phyloP scores from a whole-genome alignment of 1,140 invertebrate genomes.

The Meloidogyne floridensis region DNA sequence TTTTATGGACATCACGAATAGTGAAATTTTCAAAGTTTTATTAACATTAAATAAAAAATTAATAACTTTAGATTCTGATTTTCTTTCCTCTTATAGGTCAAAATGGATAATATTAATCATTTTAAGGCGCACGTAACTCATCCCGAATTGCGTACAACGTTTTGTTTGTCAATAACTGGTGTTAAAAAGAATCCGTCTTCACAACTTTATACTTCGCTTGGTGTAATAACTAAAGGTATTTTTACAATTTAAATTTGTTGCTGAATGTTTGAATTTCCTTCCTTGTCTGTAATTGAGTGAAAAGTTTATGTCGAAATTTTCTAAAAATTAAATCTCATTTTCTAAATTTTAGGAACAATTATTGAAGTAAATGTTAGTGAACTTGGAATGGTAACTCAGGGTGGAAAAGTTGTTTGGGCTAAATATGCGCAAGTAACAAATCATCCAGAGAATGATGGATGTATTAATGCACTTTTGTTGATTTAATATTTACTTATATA shows the following conservation, averaged over 20 bases:
- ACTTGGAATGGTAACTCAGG: constrained; percentile 94
- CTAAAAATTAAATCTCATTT: too few species aligned
- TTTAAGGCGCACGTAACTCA: constrained; percentile 75
- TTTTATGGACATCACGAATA: too few species aligned
- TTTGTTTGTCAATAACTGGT: constrained; percentile 93
- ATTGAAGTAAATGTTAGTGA: constrained; percentile 98
- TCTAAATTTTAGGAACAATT: constrained; percentile 73
- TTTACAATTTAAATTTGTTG: constrained; percentile 67
- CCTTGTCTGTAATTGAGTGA: too few species aligned
- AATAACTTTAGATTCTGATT: too few species aligned
- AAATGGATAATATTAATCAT: background rate
- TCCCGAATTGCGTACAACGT: constrained; percentile 98
- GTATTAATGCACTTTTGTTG: constrained; percentile 96
- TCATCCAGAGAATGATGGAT: constrained; percentile 99
- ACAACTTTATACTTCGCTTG: constrained; percentile 90
- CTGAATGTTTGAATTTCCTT: background rate
- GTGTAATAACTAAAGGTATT: constrained; percentile 92
- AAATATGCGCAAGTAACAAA: constrained; percentile 99
- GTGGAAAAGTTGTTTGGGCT: constrained; percentile 99
- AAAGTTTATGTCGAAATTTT: too few species aligned
- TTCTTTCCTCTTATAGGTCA: too few species aligned
- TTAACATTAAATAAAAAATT: too few species aligned
- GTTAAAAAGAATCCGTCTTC: constrained; percentile 99
- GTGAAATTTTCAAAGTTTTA: too few species aligned
- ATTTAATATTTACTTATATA: constrained; percentile 71